Evolutionary conservation across 1,140 invertebrate genomes (phyloP), one percentile per base, ranked within the genome.

Genomic region (Tetragnatha versicolor): DNA sequence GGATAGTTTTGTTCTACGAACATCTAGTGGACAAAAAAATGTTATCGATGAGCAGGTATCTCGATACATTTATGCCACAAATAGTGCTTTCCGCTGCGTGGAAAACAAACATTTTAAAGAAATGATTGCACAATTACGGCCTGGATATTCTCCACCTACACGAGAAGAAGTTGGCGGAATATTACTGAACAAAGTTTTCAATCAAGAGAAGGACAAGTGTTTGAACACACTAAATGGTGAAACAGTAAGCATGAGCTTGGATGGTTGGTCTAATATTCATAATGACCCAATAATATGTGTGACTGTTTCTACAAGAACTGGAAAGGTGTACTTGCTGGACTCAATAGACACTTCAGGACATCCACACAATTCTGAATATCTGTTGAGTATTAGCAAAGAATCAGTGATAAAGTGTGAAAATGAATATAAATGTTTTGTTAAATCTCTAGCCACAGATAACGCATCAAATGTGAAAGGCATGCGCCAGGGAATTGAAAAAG

Each of bases 251-350:
- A 9, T 61, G 10, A 61, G 58, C 20, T 9, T 61, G 20, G 58
- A 61, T 61, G 58, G 58, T 29, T 61, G 58, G 58, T 61, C 58
- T 29, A 61, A 61, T 31, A 29, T 61, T 20, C 20, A 27, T 31
- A 61, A 61, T 61, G 58, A 61, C 9, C 58, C 58, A 25, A 61
- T 61, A 10, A 3, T 61, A 5, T 61, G 58, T 61, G 58, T 29
- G 5, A 9, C 20, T 27, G 58, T 61, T 29, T 29, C 58, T 31
- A 31, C 29, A n/a, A n/a, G n/a, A n/a, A n/a, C n/a, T n/a, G n/a
- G n/a, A n/a, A n/a, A n/a, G n/a, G n/a, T n/a, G n/a, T 61, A 61
- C 20, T 61, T 61, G 31, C 22, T 61, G 6, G 58, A 61, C 10
- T 31, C 58, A 6, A 61, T 25, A 10, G 58, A 61, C 31, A 61